Conservation (phyloP, 1,140 invertebrate genomes). For the Cherax destructor region DNA sequence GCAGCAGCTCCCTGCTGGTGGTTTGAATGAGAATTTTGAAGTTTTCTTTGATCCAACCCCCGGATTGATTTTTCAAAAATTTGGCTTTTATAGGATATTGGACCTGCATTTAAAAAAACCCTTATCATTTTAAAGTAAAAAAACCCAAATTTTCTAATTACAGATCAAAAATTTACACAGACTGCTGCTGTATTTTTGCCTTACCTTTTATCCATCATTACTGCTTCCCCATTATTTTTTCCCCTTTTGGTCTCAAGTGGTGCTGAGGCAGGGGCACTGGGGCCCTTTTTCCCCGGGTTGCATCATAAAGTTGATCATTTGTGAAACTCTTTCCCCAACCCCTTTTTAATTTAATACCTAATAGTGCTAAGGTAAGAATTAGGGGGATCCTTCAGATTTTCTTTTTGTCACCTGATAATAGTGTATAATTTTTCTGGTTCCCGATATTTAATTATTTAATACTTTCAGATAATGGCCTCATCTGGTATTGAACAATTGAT, state of each 20-base stretch:
- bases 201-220: too few relatives aligned
- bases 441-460: constrained; percentile 6
- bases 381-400: constrained; percentile 20
- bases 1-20: too few relatives aligned
- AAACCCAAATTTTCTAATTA: too few relatives aligned
- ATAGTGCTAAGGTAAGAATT: constrained; percentile 89
- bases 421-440: neutral
- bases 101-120: too few relatives aligned
- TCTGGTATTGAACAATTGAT: constrained; percentile 89
- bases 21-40: too few relatives aligned
- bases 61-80: too few relatives aligned
- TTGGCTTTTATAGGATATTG: too few relatives aligned
- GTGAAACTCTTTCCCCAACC: constrained; percentile 87
- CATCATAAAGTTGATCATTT: constrained; percentile 89
- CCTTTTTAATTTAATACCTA: constrained; percentile 94
- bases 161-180: too few relatives aligned
- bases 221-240: neutral
- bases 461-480: constrained; percentile 88
- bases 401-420: neutral
- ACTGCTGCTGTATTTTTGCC: too few relatives aligned
- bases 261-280: constrained; percentile 94
- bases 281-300: constrained; percentile 90
- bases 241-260: constrained; percentile 85
- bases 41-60: too few relatives aligned
- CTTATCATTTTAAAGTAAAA: too few relatives aligned